Conservation (phyloP, 2,797 vertebrate genomes). For the Spinus pinus region DNA sequence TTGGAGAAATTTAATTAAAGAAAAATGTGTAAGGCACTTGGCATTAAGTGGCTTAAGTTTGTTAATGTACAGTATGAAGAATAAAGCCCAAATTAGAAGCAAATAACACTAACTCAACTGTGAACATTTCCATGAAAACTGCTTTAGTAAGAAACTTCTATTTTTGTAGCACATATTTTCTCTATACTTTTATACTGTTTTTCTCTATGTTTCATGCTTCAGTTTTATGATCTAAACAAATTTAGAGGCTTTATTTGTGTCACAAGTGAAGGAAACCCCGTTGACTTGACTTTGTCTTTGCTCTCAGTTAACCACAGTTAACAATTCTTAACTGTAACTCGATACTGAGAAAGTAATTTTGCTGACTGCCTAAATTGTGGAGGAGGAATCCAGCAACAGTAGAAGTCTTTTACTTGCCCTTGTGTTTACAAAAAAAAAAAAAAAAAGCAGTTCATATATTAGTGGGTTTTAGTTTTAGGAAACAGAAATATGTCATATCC, state of each 20-base stretch:
- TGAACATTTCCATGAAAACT: background rate
- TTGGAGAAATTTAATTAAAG: constrained; percentile 13
- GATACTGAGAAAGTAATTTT: constrained; percentile 11
- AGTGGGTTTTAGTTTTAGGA: background rate
- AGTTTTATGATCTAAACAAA: background rate
- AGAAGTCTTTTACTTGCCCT: background rate
- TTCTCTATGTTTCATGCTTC: background rate
- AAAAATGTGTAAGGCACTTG: background rate
- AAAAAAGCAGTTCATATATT: background rate
- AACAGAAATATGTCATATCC: background rate
- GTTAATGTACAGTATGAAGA: background rate
- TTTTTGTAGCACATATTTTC: background rate
- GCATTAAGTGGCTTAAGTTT: background rate
- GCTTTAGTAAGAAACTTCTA: background rate
- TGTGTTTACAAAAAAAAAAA: background rate
- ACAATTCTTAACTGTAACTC: constrained; percentile 4
- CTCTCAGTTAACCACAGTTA: background rate
- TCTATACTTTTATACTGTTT: background rate
- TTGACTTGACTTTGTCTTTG: background rate
- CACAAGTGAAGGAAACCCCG: background rate
- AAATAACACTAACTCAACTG: background rate
- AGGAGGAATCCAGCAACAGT: background rate
- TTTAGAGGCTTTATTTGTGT: background rate
- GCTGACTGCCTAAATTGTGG: background rate
- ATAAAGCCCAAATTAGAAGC: background rate